A percentile compares a stretch with the other conserved stretches of the same genome.
Evolutionary conservation across 2,797 vertebrate genomes (phyloP).

Genomic region (Somateria mollissima): DNA sequence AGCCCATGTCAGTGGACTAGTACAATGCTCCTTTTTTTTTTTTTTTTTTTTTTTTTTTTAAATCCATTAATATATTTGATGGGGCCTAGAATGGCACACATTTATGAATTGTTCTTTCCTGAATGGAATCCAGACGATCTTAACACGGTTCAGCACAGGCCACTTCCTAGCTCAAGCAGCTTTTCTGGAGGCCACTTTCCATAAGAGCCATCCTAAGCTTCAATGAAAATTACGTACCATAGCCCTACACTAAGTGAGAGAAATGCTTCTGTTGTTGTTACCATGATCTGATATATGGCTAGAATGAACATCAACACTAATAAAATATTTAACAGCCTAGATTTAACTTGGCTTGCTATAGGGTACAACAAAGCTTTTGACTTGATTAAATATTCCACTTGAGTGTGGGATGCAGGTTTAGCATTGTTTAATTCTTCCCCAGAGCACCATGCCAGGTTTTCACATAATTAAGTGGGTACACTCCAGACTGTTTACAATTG

Average conservation of each 20-base stretch:
- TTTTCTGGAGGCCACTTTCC: conserved; percentile 4
- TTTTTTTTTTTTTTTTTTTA: background rate
- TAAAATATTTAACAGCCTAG: conserved; percentile 48
- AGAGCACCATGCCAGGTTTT: conserved; percentile 47
- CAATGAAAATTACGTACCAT: background rate
- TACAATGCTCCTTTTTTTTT: background rate
- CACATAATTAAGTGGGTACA: conserved; percentile 54
- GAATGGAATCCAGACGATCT: background rate
- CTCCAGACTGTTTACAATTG: conserved; percentile 30
- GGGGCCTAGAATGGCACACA: background rate
- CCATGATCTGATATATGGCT: background rate
- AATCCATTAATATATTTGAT: background rate
- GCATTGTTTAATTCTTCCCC: conserved; percentile 45
- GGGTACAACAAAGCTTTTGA: conserved; percentile 37
- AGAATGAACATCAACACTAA: conserved; percentile 17
- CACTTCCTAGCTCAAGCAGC: background rate
- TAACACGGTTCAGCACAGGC: background rate
- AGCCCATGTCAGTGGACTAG: background rate
- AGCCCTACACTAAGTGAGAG: background rate
- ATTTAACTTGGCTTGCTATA: conserved; percentile 10
- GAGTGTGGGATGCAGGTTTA: conserved; percentile 28
- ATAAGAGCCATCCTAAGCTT: background rate
- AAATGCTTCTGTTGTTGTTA: background rate
- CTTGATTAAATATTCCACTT: conserved; percentile 59
- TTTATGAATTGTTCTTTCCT: background rate